Evolutionary conservation across 2,797 vertebrate genomes (phyloP), one percentile per base, ranked within the genome.

Genomic region (Galaxias olidus): DNA sequence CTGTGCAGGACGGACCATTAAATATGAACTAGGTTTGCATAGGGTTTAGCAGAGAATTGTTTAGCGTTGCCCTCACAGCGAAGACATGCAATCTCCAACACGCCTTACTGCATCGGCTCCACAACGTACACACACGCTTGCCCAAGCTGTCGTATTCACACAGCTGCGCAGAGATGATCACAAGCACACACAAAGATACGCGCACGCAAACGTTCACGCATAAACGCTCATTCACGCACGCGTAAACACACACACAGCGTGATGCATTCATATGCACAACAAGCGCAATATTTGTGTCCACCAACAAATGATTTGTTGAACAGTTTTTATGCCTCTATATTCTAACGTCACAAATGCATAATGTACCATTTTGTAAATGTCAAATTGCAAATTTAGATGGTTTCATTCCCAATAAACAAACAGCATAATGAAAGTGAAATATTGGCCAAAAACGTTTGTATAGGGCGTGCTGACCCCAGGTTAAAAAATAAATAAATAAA

Each of bases 11-110:
- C 17, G 49, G 43, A 40, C 72, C 64, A 82, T 84, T 73, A 82
- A 80, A 79, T 74, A 86, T 81, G 57, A 8, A 84, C 20, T 53
- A 77, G 64, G 49, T 75, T 59, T 68, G 63, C n/a, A 53, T 66
- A 66, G 51, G 68, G 68, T 63, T 67, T 68, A 81, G 49, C 42
- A 57, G 45, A 57, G 58, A 3, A 4, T 30, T 68, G 61, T 65
- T 55, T 15, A n/a, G 4, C 11, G 8, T 30, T 46, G 17, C 59
- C 62, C 49, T 30, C 66, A 10, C 1, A 71, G 66, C 55, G 10
- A 10, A 10, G 66, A 43, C 78, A 87, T 82, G 74, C 77, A 62
- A 75, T 71, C 62, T 67, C 69, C 59, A 75, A 77, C 61, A 56
- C 69, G 82, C 77, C 52, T 76, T 55, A 80, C 69, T 80, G 77